Evolutionary conservation across 2,797 vertebrate genomes (phyloP), one percentile per base, ranked within the genome.

Genomic region (Danio kyathit): DNA sequence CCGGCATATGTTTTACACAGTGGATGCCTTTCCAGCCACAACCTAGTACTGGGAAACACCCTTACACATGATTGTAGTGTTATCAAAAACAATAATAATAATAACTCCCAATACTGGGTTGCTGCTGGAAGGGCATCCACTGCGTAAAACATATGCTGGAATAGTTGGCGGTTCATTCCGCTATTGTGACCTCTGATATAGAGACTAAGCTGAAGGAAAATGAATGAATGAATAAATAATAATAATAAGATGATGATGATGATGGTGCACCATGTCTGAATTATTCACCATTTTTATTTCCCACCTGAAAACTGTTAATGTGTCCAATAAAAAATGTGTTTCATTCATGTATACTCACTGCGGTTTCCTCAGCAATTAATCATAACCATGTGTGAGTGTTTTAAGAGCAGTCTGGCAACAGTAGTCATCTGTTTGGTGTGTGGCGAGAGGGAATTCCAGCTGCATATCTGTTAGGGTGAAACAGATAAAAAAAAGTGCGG

Each of bases 391-490:
- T n/a, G 38, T 0, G 51, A 8, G 6, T 57, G 10, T n/a, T 43
- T 76, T 19, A 56, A 46, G 74, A 46, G 51, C 51, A 52, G 61
- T 76, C n/a, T 76, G 19, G 19, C 49, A 59, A 5, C 54, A 54
- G 17, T 6, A 76, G 38, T 21, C n/a, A 64, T 29, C 38, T 43
- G 63, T 73, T 38, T 21, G 2, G 17, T 21, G 49, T 21, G 46
- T 49, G 41, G 38, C 48, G 2, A 74, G 8, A 49, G 0, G 0
- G 41, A 16, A 56, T 66, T 48, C 44, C 44, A 65, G 44, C 29
- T 19, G 56, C 7, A 3, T 10, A n/a, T 63, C 29, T 64, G 46
- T 61, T 9, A 1, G 46, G 44, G 49, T 61, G 49, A 17, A 74
- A 59, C 40, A 48, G 17, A 63, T 19, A 60, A 19, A 67, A 4